These are phyloP conservation scores for Enteromius mattozi DNA, from an alignment of 2,797 vertebrate genomes.

Conservation along the genomic window DNA sequence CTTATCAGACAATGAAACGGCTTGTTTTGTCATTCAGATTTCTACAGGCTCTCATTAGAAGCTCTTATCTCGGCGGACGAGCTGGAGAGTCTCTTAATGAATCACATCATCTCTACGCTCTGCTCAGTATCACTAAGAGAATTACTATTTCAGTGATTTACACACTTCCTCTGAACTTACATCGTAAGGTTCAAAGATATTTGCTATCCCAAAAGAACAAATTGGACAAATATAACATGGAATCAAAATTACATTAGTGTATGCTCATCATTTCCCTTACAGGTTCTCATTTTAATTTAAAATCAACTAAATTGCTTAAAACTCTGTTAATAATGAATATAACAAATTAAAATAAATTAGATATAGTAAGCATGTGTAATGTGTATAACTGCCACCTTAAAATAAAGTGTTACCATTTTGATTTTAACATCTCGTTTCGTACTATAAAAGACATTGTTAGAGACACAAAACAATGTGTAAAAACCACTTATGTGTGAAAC, in stretches of 20 bases:
- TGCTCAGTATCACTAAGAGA: background rate
- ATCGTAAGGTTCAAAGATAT: background rate
- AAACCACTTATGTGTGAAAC: background rate
- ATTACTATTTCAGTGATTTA: background rate
- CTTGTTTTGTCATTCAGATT: conserved; percentile 53
- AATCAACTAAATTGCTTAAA: background rate
- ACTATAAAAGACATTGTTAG: background rate
- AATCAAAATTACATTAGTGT: background rate
- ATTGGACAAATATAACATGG: background rate
- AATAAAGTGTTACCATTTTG: background rate
- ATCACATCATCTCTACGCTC: background rate
- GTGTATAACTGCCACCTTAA: background rate
- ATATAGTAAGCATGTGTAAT: background rate
- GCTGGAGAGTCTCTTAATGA: conserved; percentile 32
- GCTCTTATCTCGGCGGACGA: conserved; percentile 33
- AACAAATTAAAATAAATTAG: background rate
- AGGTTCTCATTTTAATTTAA: background rate
- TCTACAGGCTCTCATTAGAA: conserved; percentile 54
- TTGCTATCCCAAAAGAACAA: background rate
- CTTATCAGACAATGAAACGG: conserved; percentile 46
- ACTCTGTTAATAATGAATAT: background rate
- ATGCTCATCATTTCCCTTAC: background rate
- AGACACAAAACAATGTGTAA: background rate
- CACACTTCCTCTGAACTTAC: background rate
- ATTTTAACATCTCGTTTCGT: background rate